phyloP scores from a whole-genome alignment of 2,797 vertebrate genomes.

The Zenarchopterus dispar region DNA sequence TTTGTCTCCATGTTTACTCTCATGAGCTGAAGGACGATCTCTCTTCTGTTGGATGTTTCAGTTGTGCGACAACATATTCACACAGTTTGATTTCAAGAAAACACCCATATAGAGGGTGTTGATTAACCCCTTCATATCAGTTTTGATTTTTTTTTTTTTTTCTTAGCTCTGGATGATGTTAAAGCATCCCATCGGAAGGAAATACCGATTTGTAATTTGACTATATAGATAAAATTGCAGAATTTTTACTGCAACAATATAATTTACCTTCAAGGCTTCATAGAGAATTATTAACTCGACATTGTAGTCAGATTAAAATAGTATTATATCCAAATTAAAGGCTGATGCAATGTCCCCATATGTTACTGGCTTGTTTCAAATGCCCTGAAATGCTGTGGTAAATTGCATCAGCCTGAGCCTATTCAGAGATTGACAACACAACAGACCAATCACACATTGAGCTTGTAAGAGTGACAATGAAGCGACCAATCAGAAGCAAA shows the following conservation, averaged over 20 bases:
- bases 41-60: conserved; percentile 14
- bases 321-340: too few species aligned
- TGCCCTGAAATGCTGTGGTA: conserved; percentile 64
- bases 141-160: too few species aligned
- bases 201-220: too few species aligned
- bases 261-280: too few species aligned
- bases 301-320: neutral
- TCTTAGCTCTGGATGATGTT: too few species aligned
- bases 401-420: conserved; percentile 81
- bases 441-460: conserved; percentile 43
- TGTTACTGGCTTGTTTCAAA: conserved; percentile 6
- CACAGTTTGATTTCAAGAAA: conserved; percentile 5
- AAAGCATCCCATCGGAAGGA: too few species aligned
- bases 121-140: neutral
- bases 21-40: neutral
- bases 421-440: conserved; percentile 42
- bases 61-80: neutral
- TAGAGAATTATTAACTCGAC: neutral
- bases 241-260: too few species aligned
- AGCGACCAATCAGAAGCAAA: conserved; percentile 31
- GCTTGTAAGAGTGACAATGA: conserved; percentile 24
- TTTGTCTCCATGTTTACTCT: neutral
- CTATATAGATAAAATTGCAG: neutral
- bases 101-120: conserved; percentile 13
- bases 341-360: conserved; percentile 77